Base-by-base conservation (phyloP, 2,113 vertebrate species). In the Phaethornis superciliosus region DNA sequence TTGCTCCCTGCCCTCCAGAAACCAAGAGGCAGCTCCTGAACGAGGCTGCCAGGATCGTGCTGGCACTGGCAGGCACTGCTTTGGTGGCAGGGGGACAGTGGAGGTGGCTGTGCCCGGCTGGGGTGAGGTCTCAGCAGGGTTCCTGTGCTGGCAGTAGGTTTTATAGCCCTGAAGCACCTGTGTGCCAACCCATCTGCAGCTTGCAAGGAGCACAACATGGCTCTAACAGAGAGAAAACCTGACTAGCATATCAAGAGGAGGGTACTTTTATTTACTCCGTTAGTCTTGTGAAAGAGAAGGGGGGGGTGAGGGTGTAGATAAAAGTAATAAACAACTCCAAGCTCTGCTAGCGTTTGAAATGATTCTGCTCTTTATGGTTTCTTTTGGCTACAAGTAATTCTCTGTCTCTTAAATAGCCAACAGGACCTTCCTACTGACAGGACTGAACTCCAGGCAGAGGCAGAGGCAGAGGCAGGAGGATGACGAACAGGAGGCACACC, bases 271-370 rank as follows among this genome's bases (percentile, higher is more conserved):
- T 94, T 93, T 81, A 68, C 89, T 95, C 8, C 90, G 44, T 42
- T 2, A 72, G 63, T 54, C 71, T 37, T 47, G n/a, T 15, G 68
- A n/a, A 63, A 52, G 71, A 10, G 63, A 51, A 77, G 67, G 59
- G n/a, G 63, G n/a, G 40, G 13, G 20, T 10, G 59, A 85, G 44
- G 67, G 55, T 37, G 47, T 26, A 93, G 85, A 67, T 88, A 92
- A 93, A 83, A 59, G 93, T 58, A 91, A 96, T 83, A 93, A 94
- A 95, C 89, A 95, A 77, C 95, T 91, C 37, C 68, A 15, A 70
- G 85, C 71, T 44, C 64, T 47, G 47, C 59, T 65, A 94, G 80
- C 42, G 2, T 10, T 70, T 77, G 85, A 88, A 94, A 49, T 51
- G 22, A 78, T 94, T 80, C 51, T 81, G 76, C 90, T 93, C 32